Evolutionary conservation across 2,113 vertebrate species (phyloP), one percentile per base, ranked within the genome.

Genomic region (Corythornis madagascariensis): DNA sequence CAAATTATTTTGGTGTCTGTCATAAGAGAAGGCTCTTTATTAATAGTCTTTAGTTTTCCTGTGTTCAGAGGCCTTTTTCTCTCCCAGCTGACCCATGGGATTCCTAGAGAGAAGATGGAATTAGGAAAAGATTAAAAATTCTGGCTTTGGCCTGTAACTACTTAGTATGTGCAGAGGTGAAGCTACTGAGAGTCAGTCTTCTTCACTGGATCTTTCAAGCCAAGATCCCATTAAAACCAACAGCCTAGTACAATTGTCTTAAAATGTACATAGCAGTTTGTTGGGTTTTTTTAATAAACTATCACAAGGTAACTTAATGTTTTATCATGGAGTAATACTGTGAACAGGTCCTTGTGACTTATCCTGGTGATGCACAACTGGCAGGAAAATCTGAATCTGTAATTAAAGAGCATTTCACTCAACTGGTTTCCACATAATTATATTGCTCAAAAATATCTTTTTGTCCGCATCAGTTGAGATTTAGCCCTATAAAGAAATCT

Each of bases 51-150:
- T 1, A 40, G 35, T 82, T 82, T 89, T 91, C 25, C 63, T 75
- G 63, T 76, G n/a, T 89, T 89, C 64, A 75, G 87, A 89, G 89
- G 91, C 55, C 66, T 83, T 85, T 95, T 93, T 81, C 65, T 92
- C 45, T 90, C 26, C 55, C 59, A 88, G 31, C 31, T 79, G 77
- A 81, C 83, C 76, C 78, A 16, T 35, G 70, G 84, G 77, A 78
- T 87, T 89, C 28, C 67, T 87, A 90, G 63, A 76, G 77, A 93
- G 55, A 84, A 90, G 45, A 64, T 67, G 19, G 57, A 31, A 71
- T 72, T 78, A 63, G 43, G 63, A 94, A 77, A 73, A 89, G 47
- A 80, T 43, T 35, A 45, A 63, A 55, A 92, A 74, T 40, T 67
- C 70, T 79, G 31, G 1, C 55, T 79, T 93, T 92, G 63, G 76